Percentiles rank a stretch among this genome's conserved stretches.
Conservation (phyloP, 2,113 vertebrate genomes). For the Agelaius tricolor region DNA sequence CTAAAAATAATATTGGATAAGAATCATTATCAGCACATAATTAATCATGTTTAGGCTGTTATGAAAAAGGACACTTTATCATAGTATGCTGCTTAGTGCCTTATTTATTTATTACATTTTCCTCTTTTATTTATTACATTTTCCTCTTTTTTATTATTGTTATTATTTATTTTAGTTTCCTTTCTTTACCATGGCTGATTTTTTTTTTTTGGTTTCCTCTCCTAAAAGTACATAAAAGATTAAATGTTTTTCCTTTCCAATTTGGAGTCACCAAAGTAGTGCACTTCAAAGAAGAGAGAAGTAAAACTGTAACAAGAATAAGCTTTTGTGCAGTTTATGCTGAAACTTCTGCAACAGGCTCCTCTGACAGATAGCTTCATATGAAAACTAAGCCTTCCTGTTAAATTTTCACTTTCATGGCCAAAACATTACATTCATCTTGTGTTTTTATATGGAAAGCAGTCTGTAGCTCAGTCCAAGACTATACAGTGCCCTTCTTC, state of each 20-base stretch:
- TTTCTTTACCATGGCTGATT: not conserved
- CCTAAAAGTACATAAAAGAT: not conserved
- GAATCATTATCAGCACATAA: not conserved
- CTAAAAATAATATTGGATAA: not conserved
- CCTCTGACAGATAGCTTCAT: not conserved
- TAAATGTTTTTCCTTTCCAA: not conserved
- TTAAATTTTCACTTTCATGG: not conserved
- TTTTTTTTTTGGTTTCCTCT: not conserved
- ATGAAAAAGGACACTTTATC: not conserved
- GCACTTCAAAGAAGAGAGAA: not conserved
- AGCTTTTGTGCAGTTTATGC: not conserved
- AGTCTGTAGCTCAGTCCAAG: not conserved
- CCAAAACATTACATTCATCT: not conserved
- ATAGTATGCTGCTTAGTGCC: not conserved
- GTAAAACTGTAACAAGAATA: not conserved
- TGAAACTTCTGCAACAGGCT: not conserved
- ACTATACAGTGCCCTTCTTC: not conserved
- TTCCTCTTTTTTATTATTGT: not conserved
- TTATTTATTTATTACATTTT: not conserved
- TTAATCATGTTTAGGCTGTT: not conserved
- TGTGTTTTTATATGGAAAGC: conserved; percentile 1
- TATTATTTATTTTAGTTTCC: not conserved
- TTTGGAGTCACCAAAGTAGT: not conserved
- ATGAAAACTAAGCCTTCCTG: not conserved
- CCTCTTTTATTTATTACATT: not conserved